These are phyloP conservation scores for Pollenia griseotomentosa DNA, from an alignment of 2,888 invertebrate species.

Conservation along the genomic window DNA sequence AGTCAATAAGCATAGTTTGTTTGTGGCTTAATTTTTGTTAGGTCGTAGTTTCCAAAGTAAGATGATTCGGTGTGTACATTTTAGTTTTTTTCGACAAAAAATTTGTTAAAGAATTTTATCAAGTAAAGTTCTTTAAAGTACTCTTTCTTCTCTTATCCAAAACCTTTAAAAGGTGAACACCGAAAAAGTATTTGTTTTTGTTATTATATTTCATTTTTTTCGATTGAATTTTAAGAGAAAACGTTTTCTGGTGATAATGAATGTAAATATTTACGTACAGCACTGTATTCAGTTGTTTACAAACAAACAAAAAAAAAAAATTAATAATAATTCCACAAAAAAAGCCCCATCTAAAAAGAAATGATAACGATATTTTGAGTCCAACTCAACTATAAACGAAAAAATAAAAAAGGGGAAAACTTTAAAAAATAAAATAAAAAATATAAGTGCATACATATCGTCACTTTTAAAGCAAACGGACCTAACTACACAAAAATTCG, in stretches of 20 bases:
- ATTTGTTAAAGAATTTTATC: too few relatives aligned
- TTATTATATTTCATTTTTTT: not conserved
- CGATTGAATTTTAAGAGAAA: slow-evolving; percentile 12
- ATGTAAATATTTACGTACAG: slow-evolving; percentile 36
- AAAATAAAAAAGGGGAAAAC: slow-evolving; percentile 13
- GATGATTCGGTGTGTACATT: too few relatives aligned
- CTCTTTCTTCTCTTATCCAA: too few relatives aligned
- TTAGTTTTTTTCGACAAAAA: too few relatives aligned
- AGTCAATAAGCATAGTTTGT: too few relatives aligned
- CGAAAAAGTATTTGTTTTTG: not conserved
- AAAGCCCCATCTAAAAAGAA: not conserved
- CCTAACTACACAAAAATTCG: too few relatives aligned
- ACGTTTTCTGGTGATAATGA: slow-evolving; percentile 29
- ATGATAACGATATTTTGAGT: slow-evolving; percentile 36
- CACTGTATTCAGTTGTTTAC: slow-evolving; percentile 8
- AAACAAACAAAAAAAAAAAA: slow-evolving; percentile 19
- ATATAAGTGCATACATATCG: not conserved
- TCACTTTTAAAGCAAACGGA: too few relatives aligned
- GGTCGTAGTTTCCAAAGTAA: too few relatives aligned
- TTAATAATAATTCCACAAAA: slow-evolving; percentile 8
- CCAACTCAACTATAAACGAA: not conserved
- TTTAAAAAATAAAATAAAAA: too few relatives aligned
- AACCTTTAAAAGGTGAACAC: not conserved
- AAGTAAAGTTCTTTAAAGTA: too few relatives aligned
- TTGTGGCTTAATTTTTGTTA: too few relatives aligned